Percentiles rank a stretch among this genome's conserved stretches.
phyloP scores from a whole-genome alignment of 1,140 invertebrate species.

The Leptinotarsa undecemlineata region DNA sequence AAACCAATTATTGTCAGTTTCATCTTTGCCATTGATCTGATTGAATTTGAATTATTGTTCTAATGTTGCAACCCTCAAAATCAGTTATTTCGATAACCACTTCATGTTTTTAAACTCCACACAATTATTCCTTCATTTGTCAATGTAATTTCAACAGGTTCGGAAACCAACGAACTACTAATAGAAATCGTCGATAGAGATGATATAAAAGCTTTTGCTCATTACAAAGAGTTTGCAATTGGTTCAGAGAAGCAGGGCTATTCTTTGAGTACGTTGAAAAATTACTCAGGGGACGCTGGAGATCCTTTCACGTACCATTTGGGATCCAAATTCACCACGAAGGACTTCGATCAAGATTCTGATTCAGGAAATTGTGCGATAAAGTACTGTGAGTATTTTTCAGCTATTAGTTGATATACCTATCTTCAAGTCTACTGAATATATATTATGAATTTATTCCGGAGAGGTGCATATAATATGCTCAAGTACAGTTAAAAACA shows the following conservation, averaged over 20 bases:
- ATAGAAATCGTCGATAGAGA: constrained; percentile 68
- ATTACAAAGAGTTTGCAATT: constrained; percentile 69
- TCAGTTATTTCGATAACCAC: too few relatives aligned
- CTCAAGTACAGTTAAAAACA: too few relatives aligned
- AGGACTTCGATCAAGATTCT: constrained; percentile 73
- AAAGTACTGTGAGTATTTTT: neutral
- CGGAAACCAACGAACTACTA: constrained; percentile 55
- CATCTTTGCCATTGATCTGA: neutral
- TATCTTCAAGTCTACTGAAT: too few relatives aligned
- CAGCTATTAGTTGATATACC: neutral
- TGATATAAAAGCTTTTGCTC: constrained; percentile 60
- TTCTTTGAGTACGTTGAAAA: constrained; percentile 64
- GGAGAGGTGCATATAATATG: too few relatives aligned
- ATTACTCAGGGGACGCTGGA: constrained; percentile 66
- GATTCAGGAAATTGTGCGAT: constrained; percentile 49
- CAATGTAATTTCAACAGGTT: constrained; percentile 8
- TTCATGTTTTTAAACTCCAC: too few relatives aligned
- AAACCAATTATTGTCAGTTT: neutral
- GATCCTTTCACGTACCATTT: constrained; percentile 74
- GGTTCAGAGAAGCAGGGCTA: constrained; percentile 67
- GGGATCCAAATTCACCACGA: constrained; percentile 72
- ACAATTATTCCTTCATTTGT: too few relatives aligned
- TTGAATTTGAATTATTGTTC: neutral
- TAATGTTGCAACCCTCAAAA: neutral
- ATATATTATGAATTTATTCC: too few relatives aligned